Conservation (phyloP, 2,888 invertebrate species). For the Ophion ellenae region DNA sequence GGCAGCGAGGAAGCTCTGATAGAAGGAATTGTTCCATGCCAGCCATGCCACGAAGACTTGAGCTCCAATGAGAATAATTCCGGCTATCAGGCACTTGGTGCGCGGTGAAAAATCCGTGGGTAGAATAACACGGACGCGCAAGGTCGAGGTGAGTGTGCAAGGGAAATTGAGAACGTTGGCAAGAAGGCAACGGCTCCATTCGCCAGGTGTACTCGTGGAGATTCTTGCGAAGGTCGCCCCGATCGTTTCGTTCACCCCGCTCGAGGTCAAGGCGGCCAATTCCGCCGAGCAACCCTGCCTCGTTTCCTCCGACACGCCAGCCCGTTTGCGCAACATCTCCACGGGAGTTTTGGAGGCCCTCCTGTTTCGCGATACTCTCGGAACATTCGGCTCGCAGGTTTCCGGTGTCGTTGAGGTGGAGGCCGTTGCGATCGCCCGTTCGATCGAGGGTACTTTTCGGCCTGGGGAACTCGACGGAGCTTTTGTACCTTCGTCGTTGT, state of each 20-base stretch:
- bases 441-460: constrained; percentile 3
- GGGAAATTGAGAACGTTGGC: constrained; percentile 40
- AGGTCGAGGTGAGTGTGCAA: constrained; percentile 8
- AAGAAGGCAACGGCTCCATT: constrained; percentile 13
- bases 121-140: background rate
- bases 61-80: constrained; percentile 67
- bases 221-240: constrained; percentile 57
- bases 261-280: constrained; percentile 45
- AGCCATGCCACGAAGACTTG: constrained; percentile 70
- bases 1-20: constrained; percentile 75
- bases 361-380: constrained; percentile 56
- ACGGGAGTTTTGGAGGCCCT: constrained; percentile 8
- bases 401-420: constrained; percentile 26
- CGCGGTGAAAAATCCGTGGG: constrained; percentile 33
- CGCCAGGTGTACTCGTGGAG: constrained; percentile 47
- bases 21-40: constrained; percentile 71
- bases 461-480: constrained; percentile 19
- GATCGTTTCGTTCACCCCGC: constrained; percentile 39
- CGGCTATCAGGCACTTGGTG: constrained; percentile 48
- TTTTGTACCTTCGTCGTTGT: constrained; percentile 8
- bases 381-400: background rate
- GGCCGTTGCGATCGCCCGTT: constrained; percentile 20
- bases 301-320: background rate
- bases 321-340: constrained; percentile 30
- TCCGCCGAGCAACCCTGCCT: constrained; percentile 5